phyloP scores from a whole-genome alignment of 1,140 invertebrate genomes.

The Coelopa frigida region DNA sequence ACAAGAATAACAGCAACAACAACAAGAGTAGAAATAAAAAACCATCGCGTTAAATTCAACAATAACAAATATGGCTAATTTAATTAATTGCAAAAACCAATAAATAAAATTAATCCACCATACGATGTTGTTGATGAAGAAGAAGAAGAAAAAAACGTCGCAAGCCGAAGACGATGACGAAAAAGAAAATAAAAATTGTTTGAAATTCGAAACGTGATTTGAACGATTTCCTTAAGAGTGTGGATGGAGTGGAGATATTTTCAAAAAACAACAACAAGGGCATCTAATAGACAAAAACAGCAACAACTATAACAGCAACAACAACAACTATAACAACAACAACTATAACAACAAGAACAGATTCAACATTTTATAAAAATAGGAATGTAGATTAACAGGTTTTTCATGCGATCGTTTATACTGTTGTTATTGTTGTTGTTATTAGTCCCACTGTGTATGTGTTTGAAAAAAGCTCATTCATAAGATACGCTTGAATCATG shows the following conservation, averaged over 20 bases:
- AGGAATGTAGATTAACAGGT: neutral
- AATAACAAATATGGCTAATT: too few species aligned
- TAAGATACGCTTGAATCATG: neutral
- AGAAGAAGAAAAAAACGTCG: neutral
- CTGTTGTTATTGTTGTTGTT: neutral
- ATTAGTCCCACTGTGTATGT: neutral
- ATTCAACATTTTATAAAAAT: neutral
- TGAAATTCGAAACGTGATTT: neutral
- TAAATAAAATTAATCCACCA: too few species aligned
- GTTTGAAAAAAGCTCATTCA: neutral
- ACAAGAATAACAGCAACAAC: too few species aligned
- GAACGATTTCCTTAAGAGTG: too few species aligned
- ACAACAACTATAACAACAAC: neutral
- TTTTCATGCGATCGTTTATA: constrained; percentile 6
- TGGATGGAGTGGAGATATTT: too few species aligned
- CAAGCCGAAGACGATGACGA: constrained; percentile 1
- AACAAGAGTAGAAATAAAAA: too few species aligned
- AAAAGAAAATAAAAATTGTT: neutral
- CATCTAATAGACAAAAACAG: neutral
- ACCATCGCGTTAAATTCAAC: too few species aligned
- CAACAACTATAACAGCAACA: neutral
- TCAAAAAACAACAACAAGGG: too few species aligned
- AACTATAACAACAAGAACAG: neutral
- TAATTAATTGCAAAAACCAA: too few species aligned
- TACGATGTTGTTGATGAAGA: too few species aligned